Conservation (phyloP, 2,113 vertebrate species). For the Anarrhichthys ocellatus region DNA sequence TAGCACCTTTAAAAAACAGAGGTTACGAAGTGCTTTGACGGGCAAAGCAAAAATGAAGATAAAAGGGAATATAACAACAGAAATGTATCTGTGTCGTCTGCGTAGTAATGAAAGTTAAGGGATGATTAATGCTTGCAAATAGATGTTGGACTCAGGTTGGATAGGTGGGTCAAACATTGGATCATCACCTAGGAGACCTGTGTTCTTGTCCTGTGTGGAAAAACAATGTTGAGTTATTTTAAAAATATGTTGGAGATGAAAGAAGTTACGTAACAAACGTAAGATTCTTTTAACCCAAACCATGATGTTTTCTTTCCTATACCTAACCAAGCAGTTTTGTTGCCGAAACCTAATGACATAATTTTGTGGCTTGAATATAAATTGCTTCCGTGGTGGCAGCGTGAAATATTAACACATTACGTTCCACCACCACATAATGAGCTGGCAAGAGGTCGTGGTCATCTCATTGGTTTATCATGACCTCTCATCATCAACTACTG, state of each 20-base stretch:
- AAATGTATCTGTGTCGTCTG: not conserved
- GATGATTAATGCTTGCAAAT: not conserved
- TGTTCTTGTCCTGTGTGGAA: too few relatives aligned
- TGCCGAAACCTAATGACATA: not conserved
- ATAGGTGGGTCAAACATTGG: not conserved
- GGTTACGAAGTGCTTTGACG: not conserved
- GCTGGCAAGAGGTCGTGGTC: too few relatives aligned
- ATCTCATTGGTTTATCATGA: too few relatives aligned
- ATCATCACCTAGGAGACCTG: too few relatives aligned
- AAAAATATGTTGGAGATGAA: not conserved
- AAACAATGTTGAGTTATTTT: not conserved
- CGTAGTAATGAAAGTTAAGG: not conserved
- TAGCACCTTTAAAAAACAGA: not conserved
- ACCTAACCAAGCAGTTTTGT: not conserved
- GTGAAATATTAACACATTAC: too few relatives aligned
- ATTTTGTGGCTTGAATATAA: not conserved
- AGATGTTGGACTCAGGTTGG: too few relatives aligned
- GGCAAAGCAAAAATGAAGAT: not conserved
- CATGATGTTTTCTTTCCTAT: not conserved
- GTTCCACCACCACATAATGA: not conserved
- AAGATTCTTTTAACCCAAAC: not conserved
- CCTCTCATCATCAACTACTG: too few relatives aligned
- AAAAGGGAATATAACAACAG: not conserved
- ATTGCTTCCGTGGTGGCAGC: not conserved
- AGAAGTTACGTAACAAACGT: not conserved